Percentiles rank a stretch among this genome's conserved stretches.
These are phyloP conservation scores for Anticlea derivata DNA, from an alignment of 2,888 invertebrate species.

Conservation along the genomic window DNA sequence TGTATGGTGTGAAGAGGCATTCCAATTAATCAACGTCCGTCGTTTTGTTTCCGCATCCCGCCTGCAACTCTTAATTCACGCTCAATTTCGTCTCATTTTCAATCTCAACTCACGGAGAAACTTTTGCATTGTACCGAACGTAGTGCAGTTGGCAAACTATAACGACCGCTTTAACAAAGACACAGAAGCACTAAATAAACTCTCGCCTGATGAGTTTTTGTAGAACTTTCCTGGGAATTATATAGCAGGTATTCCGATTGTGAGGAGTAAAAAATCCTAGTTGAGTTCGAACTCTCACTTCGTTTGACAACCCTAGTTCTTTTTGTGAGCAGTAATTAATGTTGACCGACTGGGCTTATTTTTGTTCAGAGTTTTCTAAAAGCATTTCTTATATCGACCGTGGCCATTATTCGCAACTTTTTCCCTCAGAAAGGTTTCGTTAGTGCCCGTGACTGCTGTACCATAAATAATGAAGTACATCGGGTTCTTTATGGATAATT, in stretches of 20 bases:
- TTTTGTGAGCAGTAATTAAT: conserved; percentile 70
- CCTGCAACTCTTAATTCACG: conserved; percentile 57
- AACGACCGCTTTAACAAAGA: conserved; percentile 53
- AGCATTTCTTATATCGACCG: conserved; percentile 51
- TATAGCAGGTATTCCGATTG: conserved; percentile 53
- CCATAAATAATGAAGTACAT: conserved; percentile 51
- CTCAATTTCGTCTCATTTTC: conserved; percentile 63
- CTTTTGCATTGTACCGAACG: conserved; percentile 55
- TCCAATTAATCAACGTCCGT: conserved; percentile 41
- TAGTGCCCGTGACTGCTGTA: conserved; percentile 38
- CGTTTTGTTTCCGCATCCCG: conserved; percentile 53
- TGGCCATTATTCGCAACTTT: conserved; percentile 53
- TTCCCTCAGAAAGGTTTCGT: conserved; percentile 45
- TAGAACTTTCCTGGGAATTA: conserved; percentile 47
- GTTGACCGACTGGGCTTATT: conserved; percentile 57
- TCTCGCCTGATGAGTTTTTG: conserved; percentile 51
- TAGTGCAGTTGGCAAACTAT: conserved; percentile 49
- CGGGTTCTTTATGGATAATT: conserved; percentile 42
- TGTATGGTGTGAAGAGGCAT: not conserved
- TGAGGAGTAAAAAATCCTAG: conserved; percentile 42
- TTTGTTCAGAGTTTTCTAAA: conserved; percentile 56
- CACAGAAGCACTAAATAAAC: conserved; percentile 58
- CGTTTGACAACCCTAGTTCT: conserved; percentile 57
- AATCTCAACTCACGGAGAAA: conserved; percentile 60
- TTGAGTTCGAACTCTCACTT: conserved; percentile 30